Evolutionary conservation across 2,113 vertebrate species (phyloP).

Genomic region (Cettia cetti): DNA sequence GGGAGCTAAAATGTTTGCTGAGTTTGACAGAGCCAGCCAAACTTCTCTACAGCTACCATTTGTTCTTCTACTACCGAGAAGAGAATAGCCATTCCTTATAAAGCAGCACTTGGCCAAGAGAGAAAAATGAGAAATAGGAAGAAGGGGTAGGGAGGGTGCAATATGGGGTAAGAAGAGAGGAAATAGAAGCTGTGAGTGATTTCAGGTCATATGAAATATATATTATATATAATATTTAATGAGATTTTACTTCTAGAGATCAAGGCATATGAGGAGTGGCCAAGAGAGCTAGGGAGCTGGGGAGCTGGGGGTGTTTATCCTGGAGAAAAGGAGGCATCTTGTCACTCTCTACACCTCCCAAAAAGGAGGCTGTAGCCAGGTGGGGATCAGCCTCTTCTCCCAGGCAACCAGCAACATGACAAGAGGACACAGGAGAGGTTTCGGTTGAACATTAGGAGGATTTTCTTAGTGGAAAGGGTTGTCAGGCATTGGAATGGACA

Average conservation of each 20-base stretch:
- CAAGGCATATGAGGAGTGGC: not conserved
- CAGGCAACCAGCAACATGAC: not conserved
- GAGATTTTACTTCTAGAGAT: not conserved
- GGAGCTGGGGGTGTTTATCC: not conserved
- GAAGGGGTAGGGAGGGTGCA: no score
- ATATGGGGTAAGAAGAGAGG: not conserved
- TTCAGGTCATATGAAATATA: not conserved
- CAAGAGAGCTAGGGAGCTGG: no score
- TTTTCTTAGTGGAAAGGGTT: not conserved
- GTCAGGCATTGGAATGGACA: not conserved
- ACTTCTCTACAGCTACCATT: not conserved
- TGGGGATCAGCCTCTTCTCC: accelerated
- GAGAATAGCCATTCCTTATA: not conserved
- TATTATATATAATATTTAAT: no score
- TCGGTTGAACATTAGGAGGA: not conserved
- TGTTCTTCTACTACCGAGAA: not conserved
- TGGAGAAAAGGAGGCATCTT: not conserved
- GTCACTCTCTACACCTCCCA: not conserved
- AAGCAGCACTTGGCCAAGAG: not conserved
- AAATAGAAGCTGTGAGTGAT: not conserved
- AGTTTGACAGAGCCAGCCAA: not conserved
- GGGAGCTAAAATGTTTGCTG: not conserved
- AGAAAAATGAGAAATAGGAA: not conserved
- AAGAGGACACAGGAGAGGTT: not conserved
- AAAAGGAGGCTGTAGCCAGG: not conserved